These are phyloP conservation scores for Netelia fuscicornis DNA, from an alignment of 2,888 invertebrate species.

Conservation along the genomic window DNA sequence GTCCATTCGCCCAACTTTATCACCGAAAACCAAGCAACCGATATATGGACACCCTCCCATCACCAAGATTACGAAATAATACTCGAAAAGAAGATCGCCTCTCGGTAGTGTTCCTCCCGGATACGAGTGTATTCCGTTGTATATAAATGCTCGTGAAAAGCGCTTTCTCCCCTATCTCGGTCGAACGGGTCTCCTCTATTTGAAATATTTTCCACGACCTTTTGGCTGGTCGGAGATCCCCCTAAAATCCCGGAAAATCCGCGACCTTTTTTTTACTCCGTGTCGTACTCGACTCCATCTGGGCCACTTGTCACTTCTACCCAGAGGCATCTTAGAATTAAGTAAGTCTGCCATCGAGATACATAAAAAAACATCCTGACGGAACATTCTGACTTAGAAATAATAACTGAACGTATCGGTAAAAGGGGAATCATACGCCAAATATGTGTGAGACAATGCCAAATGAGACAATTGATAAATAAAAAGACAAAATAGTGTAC, in stretches of 20 bases:
- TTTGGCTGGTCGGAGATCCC: conserved; percentile 32
- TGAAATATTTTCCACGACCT: conserved; percentile 49
- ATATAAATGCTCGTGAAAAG: conserved; percentile 28
- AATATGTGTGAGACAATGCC: background rate
- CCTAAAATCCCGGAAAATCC: conserved; percentile 57
- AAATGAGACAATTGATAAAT: conserved; percentile 29
- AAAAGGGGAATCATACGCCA: background rate
- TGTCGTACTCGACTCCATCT: conserved; percentile 32
- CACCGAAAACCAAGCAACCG: background rate
- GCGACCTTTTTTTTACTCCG: conserved; percentile 33
- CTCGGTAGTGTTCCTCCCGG: background rate
- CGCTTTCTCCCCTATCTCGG: conserved; percentile 55
- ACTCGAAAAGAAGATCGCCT: conserved; percentile 42
- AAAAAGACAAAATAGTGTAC: background rate
- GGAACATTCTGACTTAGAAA: conserved; percentile 18
- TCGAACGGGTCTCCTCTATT: conserved; percentile 33
- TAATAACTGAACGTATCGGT: conserved; percentile 14
- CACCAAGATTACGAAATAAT: conserved; percentile 43
- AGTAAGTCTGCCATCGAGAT: conserved; percentile 17
- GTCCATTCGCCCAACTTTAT: background rate
- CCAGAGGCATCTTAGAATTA: conserved; percentile 6
- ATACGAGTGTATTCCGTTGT: conserved; percentile 23
- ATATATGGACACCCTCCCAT: conserved; percentile 8
- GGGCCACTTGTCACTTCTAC: background rate
- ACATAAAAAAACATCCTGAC: conserved; percentile 26